phyloP scores from a whole-genome alignment of 2,113 vertebrate genomes.

The Trichechus manatus region DNA sequence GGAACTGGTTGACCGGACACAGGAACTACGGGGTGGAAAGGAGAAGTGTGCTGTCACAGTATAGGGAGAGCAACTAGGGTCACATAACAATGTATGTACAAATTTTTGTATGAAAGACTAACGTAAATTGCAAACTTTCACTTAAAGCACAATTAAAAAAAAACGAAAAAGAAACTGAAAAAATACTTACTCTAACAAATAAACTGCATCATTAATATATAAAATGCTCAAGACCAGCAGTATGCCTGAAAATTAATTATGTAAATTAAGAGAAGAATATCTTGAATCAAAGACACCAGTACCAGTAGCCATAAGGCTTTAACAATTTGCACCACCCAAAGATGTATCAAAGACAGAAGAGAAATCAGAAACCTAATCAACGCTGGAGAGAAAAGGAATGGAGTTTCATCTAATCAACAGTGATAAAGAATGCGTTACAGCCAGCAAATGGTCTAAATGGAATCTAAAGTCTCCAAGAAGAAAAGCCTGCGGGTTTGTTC shows the following conservation, averaged over 20 bases:
- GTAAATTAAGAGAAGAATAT: conserved; percentile 13
- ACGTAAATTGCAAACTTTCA: too few species aligned
- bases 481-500: background rate
- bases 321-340: too few species aligned
- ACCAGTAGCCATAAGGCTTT: too few species aligned
- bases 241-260: conserved; percentile 40
- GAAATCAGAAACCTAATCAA: background rate
- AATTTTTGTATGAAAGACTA: too few species aligned
- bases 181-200: conserved; percentile 41
- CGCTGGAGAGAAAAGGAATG: background rate
- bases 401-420: background rate
- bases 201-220: background rate
- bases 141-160: too few species aligned
- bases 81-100: too few species aligned
- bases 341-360: background rate
- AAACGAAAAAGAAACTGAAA: background rate
- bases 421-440: background rate
- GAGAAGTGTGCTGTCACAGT: too few species aligned
- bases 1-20: too few species aligned
- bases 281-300: background rate
- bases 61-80: too few species aligned
- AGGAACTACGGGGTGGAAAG: too few species aligned
- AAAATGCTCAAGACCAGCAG: background rate
- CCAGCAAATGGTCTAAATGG: background rate
- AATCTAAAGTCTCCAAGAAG: background rate